These are phyloP conservation scores for Aphrophora alni DNA, from an alignment of 2,888 invertebrate genomes.

Conservation along the genomic window DNA sequence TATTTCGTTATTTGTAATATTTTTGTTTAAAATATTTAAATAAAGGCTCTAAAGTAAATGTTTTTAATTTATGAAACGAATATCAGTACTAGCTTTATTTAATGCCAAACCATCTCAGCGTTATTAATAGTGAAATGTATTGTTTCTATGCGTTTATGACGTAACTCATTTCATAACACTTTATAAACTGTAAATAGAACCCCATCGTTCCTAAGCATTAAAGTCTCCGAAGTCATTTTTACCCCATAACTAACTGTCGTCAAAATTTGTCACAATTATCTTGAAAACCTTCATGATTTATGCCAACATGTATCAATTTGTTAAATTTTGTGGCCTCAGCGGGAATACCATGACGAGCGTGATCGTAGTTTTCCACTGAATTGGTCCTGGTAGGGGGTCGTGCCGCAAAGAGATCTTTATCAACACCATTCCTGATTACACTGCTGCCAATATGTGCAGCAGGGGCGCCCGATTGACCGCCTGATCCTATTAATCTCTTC, in stretches of 20 bases:
- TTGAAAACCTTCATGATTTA: neutral
- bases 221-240: neutral
- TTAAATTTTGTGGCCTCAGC: neutral
- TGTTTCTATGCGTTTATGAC: too few species aligned
- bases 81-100: too few species aligned
- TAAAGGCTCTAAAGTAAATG: too few species aligned
- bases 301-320: neutral
- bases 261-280: neutral
- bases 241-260: neutral
- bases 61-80: too few species aligned
- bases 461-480: neutral
- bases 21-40: too few species aligned
- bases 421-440: conserved; percentile 1
- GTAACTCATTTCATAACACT: too few species aligned
- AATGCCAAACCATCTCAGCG: too few species aligned
- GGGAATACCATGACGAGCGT: neutral
- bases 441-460: conserved; percentile 4
- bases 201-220: neutral
- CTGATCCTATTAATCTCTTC: conserved; percentile 6
- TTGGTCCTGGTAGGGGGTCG: neutral
- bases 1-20: too few species aligned
- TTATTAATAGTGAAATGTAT: too few species aligned
- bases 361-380: neutral
- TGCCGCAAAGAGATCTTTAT: conserved; percentile 6
- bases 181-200: too few species aligned